These are phyloP conservation scores for Erebia palarica DNA, from an alignment of 2,888 invertebrate species.

Conservation along the genomic window DNA sequence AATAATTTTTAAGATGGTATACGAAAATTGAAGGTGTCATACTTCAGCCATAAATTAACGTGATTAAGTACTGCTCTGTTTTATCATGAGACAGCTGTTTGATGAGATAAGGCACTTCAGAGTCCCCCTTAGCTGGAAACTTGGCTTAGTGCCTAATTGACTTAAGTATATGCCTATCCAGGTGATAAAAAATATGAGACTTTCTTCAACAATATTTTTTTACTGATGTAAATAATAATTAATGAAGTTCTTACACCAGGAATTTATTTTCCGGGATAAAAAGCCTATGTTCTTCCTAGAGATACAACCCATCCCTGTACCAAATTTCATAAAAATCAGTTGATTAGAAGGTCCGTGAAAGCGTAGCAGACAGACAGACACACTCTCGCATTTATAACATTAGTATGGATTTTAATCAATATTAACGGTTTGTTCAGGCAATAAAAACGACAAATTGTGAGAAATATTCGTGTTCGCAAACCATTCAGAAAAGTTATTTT, in stretches of 20 bases:
- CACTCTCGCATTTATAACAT: not conserved
- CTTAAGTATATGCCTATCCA: too few species aligned
- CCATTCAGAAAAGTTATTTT: conserved; percentile 20
- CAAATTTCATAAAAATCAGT: too few species aligned
- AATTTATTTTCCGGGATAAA: too few species aligned
- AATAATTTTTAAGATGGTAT: not conserved
- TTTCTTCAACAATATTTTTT: too few species aligned
- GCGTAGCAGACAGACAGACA: not conserved
- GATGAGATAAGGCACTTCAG: conserved; percentile 15
- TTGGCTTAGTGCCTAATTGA: not conserved
- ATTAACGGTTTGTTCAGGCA: not conserved
- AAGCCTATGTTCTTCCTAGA: too few species aligned
- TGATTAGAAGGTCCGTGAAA: not conserved
- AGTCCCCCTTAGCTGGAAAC: conserved; percentile 1
- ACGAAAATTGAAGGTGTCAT: not conserved
- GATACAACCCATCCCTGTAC: too few species aligned
- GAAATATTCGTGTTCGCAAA: conserved; percentile 18
- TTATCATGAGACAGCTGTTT: conserved; percentile 25
- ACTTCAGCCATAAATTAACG: conserved; percentile 16
- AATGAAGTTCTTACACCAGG: too few species aligned
- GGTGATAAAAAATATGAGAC: too few species aligned
- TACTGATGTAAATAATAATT: too few species aligned
- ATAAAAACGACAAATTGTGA: conserved; percentile 10
- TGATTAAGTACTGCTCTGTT: conserved; percentile 20
- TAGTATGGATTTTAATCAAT: not conserved